phyloP scores from a whole-genome alignment of 2,888 invertebrate species.

The Habroteleia sp. region DNA sequence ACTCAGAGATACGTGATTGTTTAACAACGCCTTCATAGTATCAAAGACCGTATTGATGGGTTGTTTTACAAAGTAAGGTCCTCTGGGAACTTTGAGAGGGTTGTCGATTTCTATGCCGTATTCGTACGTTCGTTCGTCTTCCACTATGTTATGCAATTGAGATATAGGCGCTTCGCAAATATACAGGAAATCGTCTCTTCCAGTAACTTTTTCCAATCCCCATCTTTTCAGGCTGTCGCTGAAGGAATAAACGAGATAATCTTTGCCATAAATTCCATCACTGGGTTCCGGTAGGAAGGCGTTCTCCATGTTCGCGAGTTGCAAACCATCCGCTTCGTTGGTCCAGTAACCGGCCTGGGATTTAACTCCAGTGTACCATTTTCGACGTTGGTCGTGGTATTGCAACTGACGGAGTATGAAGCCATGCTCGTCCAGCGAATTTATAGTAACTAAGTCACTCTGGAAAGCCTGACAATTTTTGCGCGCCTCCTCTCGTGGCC shows the following conservation, averaged over 20 bases:
- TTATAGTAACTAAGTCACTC: constrained; percentile 90
- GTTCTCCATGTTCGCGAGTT: constrained; percentile 89
- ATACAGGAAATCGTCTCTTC: constrained; percentile 88
- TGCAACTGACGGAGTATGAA: constrained; percentile 92
- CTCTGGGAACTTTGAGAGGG: constrained; percentile 90
- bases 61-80: constrained; percentile 93
- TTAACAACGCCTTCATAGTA: constrained; percentile 85
- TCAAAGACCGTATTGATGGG: constrained; percentile 93
- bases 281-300: constrained; percentile 88
- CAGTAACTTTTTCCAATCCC: constrained; percentile 91
- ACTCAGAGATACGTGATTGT: constrained; percentile 89
- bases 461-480: constrained; percentile 91
- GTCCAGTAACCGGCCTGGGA: constrained; percentile 90
- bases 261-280: constrained; percentile 82
- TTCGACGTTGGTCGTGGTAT: constrained; percentile 90
- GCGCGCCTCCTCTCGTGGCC: constrained; percentile 90
- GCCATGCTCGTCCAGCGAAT: constrained; percentile 91
- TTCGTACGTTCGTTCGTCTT: constrained; percentile 90
- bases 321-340: constrained; percentile 91
- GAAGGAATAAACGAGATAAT: constrained; percentile 89
- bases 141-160: constrained; percentile 86
- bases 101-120: constrained; percentile 93
- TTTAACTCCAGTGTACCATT: constrained; percentile 92
- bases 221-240: constrained; percentile 86
- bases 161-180: constrained; percentile 94